A percentile compares a stretch with the other conserved stretches of the same genome.
Conservation (phyloP, 2,797 vertebrate genomes). For the Poecile montanus region DNA sequence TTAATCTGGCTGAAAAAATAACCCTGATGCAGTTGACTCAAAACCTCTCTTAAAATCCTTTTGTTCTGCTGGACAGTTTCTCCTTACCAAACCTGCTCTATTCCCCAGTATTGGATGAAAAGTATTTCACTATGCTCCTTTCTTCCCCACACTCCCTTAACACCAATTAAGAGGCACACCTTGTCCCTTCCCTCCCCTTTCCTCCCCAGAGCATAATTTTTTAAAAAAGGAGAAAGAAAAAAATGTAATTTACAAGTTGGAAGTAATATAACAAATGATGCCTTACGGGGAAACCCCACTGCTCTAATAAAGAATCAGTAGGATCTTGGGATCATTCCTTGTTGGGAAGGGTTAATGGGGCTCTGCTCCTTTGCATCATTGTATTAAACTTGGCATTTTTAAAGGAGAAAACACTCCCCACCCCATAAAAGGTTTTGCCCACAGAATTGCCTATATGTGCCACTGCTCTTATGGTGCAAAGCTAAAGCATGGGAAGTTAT, state of each 20-base stretch:
- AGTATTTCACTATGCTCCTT: not conserved
- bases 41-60: not conserved
- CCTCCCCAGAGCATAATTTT: not conserved
- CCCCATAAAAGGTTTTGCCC: conserved; percentile 50
- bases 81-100: not conserved
- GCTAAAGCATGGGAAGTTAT: conserved; percentile 34
- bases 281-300: conserved; percentile 50
- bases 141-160: not conserved
- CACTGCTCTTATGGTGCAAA: not conserved
- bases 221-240: not conserved
- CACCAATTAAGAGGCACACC: not conserved
- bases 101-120: not conserved
- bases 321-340: conserved; percentile 19
- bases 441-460: conserved; percentile 23
- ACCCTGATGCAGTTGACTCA: not conserved
- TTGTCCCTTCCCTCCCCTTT: not conserved
- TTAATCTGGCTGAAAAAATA: not conserved
- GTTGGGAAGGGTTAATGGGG: conserved; percentile 54
- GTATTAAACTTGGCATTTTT: conserved; percentile 53
- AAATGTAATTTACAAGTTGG: conserved; percentile 45
- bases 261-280: conserved; percentile 60
- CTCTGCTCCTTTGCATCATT: conserved; percentile 46
- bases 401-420: conserved; percentile 48
- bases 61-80: not conserved
- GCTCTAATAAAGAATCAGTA: conserved; percentile 54